Base-by-base conservation (phyloP, 2,797 vertebrate genomes). In the Gadopsis bispinosus region DNA sequence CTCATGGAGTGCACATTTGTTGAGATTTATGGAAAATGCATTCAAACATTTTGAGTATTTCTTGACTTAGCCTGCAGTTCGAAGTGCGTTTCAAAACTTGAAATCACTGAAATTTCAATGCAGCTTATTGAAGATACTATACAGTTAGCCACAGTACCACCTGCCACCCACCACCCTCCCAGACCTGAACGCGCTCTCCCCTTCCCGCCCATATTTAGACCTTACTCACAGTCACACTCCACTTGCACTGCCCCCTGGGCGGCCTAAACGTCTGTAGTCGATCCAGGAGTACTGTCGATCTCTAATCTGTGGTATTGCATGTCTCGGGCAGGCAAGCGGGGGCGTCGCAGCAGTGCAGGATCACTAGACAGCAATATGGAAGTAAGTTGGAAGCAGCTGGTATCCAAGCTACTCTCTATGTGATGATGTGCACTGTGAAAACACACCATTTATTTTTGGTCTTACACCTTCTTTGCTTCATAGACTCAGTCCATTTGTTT, bases 341-440 rank as follows among this genome's bases (percentile, higher is more conserved):
- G 98, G 95, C 97, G 97, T 85, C 97, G 97, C 96, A 97, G 97
- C 97, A 99, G 98, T 98, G 97, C 98, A 96, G 98, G 97, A 98
- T 99, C 97, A 95, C 97, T 99, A 99, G 98, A 99, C 97, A 99
- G 97, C 98, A 98, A 97, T 98, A 97, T 99, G 97, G 97, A 99
- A 98, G 98, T 98, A 99, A 99, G 97, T 99, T 97, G 97, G 97
- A 97, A 97, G 97, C 93, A 91, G 95, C 95, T 95, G 95, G 94
- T 95, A 94, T 96, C 95, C 96, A 94, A 95, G 96, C 97, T 95
- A 96, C 96, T 97, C 93, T 93, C 96, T 96, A 94, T 96, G 95
- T 96, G 95, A 97, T 97, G 95, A 97, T 97, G 95, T 96, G 95
- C 97, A 96, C 94, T 97, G 95, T 97, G 94, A 95, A 93, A 92